A percentile compares a stretch with the other conserved stretches of the same genome.
These are phyloP conservation scores for Poeciliopsis retropinna DNA, from an alignment of 2,113 vertebrate species.

Conservation along the genomic window DNA sequence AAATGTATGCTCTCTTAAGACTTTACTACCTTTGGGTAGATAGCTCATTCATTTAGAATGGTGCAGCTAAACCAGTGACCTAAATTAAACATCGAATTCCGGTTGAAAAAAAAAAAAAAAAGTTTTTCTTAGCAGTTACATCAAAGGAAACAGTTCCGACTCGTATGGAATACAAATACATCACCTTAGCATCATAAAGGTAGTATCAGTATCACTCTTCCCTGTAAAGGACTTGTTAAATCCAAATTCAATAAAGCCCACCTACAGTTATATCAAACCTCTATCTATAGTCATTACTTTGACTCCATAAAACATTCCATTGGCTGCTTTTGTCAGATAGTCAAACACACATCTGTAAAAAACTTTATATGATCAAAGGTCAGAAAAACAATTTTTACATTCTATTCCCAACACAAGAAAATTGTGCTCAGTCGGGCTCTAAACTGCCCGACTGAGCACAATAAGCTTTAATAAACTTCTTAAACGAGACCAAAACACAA, in stretches of 20 bases:
- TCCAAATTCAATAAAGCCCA: not conserved
- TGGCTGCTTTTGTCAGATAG: not conserved
- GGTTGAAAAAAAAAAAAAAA: too few species aligned
- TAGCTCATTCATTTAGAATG: not conserved
- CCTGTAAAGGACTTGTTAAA: not conserved
- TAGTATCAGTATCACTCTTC: not conserved
- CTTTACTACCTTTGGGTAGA: constrained; percentile 7
- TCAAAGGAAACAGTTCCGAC: too few species aligned
- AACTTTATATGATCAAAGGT: not conserved
- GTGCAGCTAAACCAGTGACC: not conserved
- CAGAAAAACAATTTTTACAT: not conserved
- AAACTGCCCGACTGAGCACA: not conserved
- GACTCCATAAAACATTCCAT: not conserved
- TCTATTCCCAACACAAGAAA: not conserved
- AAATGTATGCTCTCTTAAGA: not conserved
- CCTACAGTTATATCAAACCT: too few species aligned
- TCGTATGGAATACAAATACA: not conserved
- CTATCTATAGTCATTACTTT: not conserved
- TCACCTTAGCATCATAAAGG: not conserved
- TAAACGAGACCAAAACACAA: not conserved
- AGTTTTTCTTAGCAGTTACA: not conserved
- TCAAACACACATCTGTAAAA: not conserved
- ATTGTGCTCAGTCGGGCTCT: too few species aligned
- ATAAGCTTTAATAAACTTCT: not conserved
- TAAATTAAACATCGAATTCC: not conserved